Evolutionary conservation across 2,888 invertebrate species (phyloP).

Genomic region (Frankliniella intonsa): DNA sequence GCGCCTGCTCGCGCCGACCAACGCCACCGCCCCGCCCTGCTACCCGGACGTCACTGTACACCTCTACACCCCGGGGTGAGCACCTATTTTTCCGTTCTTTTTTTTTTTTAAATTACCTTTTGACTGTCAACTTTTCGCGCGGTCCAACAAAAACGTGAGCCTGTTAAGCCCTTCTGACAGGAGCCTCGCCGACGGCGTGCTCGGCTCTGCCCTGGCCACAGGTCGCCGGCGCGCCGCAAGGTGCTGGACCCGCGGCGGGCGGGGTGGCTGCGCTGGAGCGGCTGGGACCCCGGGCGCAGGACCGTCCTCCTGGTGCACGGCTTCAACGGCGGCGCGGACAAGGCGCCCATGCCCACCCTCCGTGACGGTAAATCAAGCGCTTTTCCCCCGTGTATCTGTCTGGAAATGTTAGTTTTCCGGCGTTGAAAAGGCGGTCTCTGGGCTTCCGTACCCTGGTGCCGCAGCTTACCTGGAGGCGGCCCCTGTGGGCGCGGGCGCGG

Average conservation of each 20-base stretch:
- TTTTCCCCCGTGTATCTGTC: too few relatives aligned
- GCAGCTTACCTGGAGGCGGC: constrained; percentile 64
- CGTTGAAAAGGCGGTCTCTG: too few relatives aligned
- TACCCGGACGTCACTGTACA: constrained; percentile 15
- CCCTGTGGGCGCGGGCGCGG: too few relatives aligned
- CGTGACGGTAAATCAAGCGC: constrained; percentile 69
- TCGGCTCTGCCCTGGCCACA: too few relatives aligned
- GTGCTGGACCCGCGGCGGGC: constrained; percentile 56
- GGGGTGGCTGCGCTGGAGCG: constrained; percentile 56
- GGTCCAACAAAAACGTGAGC: too few relatives aligned
- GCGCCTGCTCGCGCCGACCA: not conserved
- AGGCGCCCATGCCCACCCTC: constrained; percentile 62
- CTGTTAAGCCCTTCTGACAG: too few relatives aligned
- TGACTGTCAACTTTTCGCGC: too few relatives aligned
- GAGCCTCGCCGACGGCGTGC: too few relatives aligned
- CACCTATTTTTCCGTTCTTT: too few relatives aligned
- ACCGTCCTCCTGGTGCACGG: constrained; percentile 71
- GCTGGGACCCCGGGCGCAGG: constrained; percentile 59
- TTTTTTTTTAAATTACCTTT: too few relatives aligned
- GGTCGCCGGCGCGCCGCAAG: not conserved
- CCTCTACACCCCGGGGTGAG: not conserved
- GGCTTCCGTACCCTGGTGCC: constrained; percentile 19
- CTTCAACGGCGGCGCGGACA: constrained; percentile 68
- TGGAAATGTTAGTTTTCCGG: too few relatives aligned
- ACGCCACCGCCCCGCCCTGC: not conserved